Percentiles rank a stretch among this genome's conserved stretches.
These are phyloP conservation scores for Tachystola acroxantha DNA, from an alignment of 2,888 invertebrate genomes.

Conservation along the genomic window DNA sequence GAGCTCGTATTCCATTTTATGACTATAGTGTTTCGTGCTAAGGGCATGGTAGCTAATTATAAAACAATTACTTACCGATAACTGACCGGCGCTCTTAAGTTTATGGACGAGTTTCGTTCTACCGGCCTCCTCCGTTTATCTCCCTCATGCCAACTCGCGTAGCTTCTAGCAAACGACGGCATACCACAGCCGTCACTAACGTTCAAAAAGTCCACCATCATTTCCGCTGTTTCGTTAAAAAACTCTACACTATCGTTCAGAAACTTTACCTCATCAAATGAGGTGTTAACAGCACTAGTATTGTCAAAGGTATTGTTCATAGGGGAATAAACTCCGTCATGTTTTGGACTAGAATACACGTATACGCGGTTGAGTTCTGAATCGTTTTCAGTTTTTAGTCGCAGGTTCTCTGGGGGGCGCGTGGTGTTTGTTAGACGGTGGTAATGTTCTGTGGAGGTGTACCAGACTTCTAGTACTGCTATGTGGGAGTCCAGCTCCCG, in stretches of 20 bases:
- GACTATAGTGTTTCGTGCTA: no score
- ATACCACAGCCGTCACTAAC: constrained; percentile 51
- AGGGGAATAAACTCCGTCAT: constrained; percentile 58
- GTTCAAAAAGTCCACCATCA: constrained; percentile 48
- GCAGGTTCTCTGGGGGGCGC: constrained; percentile 26
- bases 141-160: constrained; percentile 65
- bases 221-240: constrained; percentile 44
- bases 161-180: constrained; percentile 52
- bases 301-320: constrained; percentile 46
- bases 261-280: constrained; percentile 24
- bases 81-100: constrained; percentile 69
- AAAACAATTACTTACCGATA: constrained; percentile 76
- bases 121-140: constrained; percentile 42
- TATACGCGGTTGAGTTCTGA: constrained; percentile 60
- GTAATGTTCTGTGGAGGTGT: constrained; percentile 60
- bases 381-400: constrained; percentile 58
- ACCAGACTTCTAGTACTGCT: constrained; percentile 81
- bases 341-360: constrained; percentile 68
- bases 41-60: no score
- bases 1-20: no score
- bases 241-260: constrained; percentile 35
- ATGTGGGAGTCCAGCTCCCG: constrained; percentile 80
- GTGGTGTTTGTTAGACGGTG: constrained; percentile 38
- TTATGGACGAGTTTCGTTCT: constrained; percentile 49
- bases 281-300: constrained; percentile 15